phyloP scores from a whole-genome alignment of 2,888 invertebrate species.

The Sphinx pinastri region DNA sequence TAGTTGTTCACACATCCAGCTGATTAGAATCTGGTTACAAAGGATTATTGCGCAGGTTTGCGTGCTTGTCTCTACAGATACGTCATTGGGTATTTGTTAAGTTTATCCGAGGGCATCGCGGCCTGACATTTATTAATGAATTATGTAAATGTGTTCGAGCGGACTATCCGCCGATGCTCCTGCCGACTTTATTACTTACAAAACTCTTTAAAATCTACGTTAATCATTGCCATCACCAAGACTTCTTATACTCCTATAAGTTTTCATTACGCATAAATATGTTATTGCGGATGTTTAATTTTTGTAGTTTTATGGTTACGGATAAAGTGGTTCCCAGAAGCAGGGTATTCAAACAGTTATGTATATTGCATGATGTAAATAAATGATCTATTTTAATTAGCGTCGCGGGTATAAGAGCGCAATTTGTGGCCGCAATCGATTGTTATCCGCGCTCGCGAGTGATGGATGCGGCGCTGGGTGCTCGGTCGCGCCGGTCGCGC shows the following conservation, averaged over 20 bases:
- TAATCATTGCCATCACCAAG: slow-evolving; percentile 31
- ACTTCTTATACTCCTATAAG: neutral
- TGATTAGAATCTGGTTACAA: slow-evolving; percentile 32
- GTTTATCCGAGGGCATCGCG: slow-evolving; percentile 74
- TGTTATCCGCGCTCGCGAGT: slow-evolving; percentile 54
- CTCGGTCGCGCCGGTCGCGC: slow-evolving; percentile 60
- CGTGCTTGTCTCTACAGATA: slow-evolving; percentile 51
- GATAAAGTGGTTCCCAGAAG: neutral
- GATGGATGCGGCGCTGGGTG: slow-evolving; percentile 75
- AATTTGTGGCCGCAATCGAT: slow-evolving; percentile 58
- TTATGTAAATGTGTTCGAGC: slow-evolving; percentile 71
- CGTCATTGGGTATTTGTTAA: slow-evolving; percentile 68
- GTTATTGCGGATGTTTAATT: neutral
- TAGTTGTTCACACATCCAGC: slow-evolving; percentile 28
- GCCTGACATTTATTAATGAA: slow-evolving; percentile 76
- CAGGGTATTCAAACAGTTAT: neutral
- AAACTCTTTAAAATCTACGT: slow-evolving; percentile 61
- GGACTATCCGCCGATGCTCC: slow-evolving; percentile 54
- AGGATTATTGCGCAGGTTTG: slow-evolving; percentile 46
- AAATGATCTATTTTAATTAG: slow-evolving; percentile 35
- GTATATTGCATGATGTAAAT: slow-evolving; percentile 7
- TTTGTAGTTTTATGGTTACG: neutral
- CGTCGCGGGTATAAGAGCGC: slow-evolving; percentile 37
- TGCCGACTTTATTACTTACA: slow-evolving; percentile 66
- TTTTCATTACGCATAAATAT: neutral